Conservation (phyloP, 2,888 invertebrate species). For the Sminthurides aquaticus region DNA sequence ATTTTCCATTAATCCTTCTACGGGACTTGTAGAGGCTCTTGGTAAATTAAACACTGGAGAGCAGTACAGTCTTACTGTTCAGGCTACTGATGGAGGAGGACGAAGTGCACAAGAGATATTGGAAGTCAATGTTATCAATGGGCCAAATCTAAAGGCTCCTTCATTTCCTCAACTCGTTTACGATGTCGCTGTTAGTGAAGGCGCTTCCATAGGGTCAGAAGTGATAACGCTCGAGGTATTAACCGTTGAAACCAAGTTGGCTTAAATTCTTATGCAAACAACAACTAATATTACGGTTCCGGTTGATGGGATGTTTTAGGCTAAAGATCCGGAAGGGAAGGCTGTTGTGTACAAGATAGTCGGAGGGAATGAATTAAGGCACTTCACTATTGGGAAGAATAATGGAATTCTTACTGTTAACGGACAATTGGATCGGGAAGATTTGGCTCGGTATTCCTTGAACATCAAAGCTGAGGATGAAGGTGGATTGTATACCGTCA, state of each 20-base stretch:
- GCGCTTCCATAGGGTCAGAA: conserved; percentile 60
- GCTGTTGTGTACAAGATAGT: conserved; percentile 74
- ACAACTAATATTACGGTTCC: too few species aligned
- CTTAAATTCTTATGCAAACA: too few species aligned
- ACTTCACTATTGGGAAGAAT: conserved; percentile 74
- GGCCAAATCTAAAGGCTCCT: conserved; percentile 72
- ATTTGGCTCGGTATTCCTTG: conserved; percentile 77
- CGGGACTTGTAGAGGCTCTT: conserved; percentile 67
- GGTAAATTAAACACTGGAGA: conserved; percentile 76
- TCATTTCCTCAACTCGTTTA: conserved; percentile 73
- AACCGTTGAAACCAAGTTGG: conserved; percentile 6
- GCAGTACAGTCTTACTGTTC: conserved; percentile 79
- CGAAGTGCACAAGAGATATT: conserved; percentile 76
- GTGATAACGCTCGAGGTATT: conserved; percentile 44
- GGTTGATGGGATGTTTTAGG: too few species aligned
- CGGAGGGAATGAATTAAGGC: conserved; percentile 81
- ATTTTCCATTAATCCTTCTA: conserved; percentile 71
- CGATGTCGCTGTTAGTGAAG: conserved; percentile 80
- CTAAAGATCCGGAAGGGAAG: conserved; percentile 47
- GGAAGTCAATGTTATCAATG: conserved; percentile 74
- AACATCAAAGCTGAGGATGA: conserved; percentile 77
- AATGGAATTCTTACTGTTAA: conserved; percentile 85
- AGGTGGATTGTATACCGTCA: conserved; percentile 70
- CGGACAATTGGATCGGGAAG: conserved; percentile 75
- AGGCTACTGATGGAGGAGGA: conserved; percentile 69